Evolutionary conservation across 2,888 invertebrate species (phyloP).

Genomic region (Creontiades dilutus): DNA sequence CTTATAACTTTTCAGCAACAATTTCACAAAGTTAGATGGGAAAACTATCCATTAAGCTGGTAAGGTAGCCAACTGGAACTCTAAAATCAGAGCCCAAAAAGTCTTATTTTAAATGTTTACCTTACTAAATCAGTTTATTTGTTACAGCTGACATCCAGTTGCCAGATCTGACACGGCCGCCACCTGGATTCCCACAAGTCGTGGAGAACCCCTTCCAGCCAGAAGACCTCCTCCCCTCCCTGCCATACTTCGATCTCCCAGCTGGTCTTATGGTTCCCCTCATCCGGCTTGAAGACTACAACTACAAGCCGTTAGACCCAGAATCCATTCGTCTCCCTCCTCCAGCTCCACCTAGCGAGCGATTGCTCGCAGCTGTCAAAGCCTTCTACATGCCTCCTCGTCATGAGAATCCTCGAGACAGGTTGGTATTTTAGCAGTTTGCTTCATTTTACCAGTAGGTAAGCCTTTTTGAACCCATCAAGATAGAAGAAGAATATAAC

Average conservation of each 20-base stretch:
- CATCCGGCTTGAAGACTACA: conserved; percentile 94
- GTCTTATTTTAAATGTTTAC: too few species aligned
- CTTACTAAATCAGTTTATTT: background rate
- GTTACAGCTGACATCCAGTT: conserved; percentile 78
- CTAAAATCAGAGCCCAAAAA: too few species aligned
- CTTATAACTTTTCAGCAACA: too few species aligned
- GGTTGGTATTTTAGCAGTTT: conserved; percentile 80
- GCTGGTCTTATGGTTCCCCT: conserved; percentile 99
- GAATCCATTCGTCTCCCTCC: conserved; percentile 94
- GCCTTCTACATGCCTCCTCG: conserved; percentile 97
- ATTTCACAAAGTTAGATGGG: too few species aligned
- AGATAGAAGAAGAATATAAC: too few species aligned
- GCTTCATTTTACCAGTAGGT: too few species aligned
- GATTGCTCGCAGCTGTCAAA: conserved; percentile 94
- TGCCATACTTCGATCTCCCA: conserved; percentile 97
- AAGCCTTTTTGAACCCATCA: too few species aligned
- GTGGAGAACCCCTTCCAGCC: conserved; percentile 76
- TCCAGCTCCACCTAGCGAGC: conserved; percentile 95
- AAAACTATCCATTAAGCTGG: too few species aligned
- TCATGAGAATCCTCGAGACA: conserved; percentile 96
- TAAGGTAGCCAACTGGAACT: too few species aligned
- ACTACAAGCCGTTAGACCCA: conserved; percentile 94
- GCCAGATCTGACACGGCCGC: conserved; percentile 92
- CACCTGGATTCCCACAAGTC: conserved; percentile 79
- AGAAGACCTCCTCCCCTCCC: conserved; percentile 89